Evolutionary conservation across 2,888 invertebrate genomes (phyloP).

Genomic region (Pegoplata infirma): DNA sequence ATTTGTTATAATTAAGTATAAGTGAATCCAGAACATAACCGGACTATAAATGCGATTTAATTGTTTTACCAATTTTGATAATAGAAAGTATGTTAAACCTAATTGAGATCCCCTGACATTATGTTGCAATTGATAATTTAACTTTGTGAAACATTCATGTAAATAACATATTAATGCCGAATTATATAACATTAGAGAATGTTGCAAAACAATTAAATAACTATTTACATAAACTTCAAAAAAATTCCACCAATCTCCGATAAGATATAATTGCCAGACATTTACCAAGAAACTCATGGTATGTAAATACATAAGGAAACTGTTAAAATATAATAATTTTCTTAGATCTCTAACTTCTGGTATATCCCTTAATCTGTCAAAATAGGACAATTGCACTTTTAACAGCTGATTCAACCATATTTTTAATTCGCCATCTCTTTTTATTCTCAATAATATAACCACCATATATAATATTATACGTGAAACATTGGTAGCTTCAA

Average conservation of each 20-base stretch:
- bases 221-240: not conserved
- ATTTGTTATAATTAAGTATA: constrained; percentile 3
- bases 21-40: not conserved
- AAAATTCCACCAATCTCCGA: not conserved
- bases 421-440: not conserved
- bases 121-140: not conserved
- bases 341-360: rapidly evolving
- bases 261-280: not conserved
- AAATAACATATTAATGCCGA: not conserved
- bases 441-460: not conserved
- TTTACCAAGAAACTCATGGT: not conserved
- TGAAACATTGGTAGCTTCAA: not conserved
- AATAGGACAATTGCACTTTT: not conserved
- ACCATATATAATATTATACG: not conserved
- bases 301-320: not conserved
- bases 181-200: constrained; percentile 18
- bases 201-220: not conserved
- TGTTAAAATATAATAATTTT: not conserved
- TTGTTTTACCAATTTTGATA: not conserved
- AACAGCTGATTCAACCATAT: not conserved
- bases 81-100: not conserved
- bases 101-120: not conserved
- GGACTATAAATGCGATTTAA: constrained; percentile 15
- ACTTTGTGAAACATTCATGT: not conserved
- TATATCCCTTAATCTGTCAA: not conserved